Base-by-base conservation (phyloP, 1,140 invertebrate genomes). In the Rhagoletis zephyria region DNA sequence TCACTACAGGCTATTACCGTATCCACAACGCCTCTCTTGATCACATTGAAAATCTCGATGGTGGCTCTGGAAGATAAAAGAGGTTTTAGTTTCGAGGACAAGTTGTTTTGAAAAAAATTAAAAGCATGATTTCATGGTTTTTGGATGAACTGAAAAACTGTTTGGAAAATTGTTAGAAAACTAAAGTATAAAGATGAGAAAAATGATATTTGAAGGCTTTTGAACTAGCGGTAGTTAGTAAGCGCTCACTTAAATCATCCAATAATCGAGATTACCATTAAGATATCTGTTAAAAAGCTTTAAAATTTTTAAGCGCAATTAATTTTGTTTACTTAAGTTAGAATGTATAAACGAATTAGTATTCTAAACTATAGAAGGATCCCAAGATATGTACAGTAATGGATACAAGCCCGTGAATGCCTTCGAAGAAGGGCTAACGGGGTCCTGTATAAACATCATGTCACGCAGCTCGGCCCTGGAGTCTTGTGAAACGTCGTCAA, bases 21-120 rank as follows among this genome's bases (percentile, higher is more conserved):
- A 93, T 96, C 96, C 85, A 95, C 93, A 85, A 94, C 93, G 87
- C 96, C 96, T 90, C 95, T 95, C 89, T 95, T 95, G 45, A 95
- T 95, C 2, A 96, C 95, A 88, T 94, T 95, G 89, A 94, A 94
- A 70, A 96, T 95, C 93, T 96, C 96, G 87, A 96, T 94, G 2
- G 95, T 95, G 64, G 95, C 95, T 92, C 95, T 95, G 89, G n/a
- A 88, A 88, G 42, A 19, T 87, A 87, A 12, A 48, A 74, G 9
- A 70, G 9, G 10, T 74, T 16, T 74, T 74, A 74, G 67, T 45
- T 40, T 74, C 14, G 12, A 14, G 12, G 10, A 2, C 42, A 56
- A 3, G 10, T 56, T 56, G 51, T 2, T 70, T 42, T 4, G 10
- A 70, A 1, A 70, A 42, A 16, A 70, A 45, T 4, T 45, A 30